Evolutionary conservation across 1,140 invertebrate species (phyloP).

Genomic region (Hestina assimilis): DNA sequence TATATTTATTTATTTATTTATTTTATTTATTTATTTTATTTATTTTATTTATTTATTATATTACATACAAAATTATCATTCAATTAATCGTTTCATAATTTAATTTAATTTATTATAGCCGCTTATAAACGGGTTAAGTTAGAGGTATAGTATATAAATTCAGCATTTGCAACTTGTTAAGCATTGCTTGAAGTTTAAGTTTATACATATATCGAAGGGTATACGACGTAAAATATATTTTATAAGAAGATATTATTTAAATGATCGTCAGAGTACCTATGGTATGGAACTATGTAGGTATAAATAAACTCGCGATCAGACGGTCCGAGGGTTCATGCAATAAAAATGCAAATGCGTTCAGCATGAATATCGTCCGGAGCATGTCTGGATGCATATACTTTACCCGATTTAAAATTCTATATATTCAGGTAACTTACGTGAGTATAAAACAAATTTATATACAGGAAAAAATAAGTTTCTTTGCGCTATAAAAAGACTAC

Average conservation of each 20-base stretch:
- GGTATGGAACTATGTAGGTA: no score
- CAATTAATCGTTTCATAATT: no score
- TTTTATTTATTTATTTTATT: neutral
- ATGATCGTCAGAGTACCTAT: neutral
- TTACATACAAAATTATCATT: no score
- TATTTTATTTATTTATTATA: no score
- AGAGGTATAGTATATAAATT: no score
- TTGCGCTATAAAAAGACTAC: conserved; percentile 32
- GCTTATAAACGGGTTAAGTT: no score
- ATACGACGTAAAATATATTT: neutral
- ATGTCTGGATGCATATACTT: conserved; percentile 27
- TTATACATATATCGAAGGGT: no score
- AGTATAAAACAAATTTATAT: conserved; percentile 29
- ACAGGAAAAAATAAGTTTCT: conserved; percentile 30
- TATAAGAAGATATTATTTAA: neutral
- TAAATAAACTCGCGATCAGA: conserved; percentile 1
- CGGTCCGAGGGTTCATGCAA: conserved; percentile 25
- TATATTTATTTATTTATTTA: neutral
- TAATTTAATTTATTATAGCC: no score
- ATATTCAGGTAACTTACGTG: conserved; percentile 28
- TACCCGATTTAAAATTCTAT: conserved; percentile 26
- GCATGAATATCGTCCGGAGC: conserved; percentile 23
- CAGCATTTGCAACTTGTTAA: no score
- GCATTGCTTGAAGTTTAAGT: no score
- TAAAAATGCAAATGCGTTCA: conserved; percentile 42